phyloP scores from a whole-genome alignment of 2,888 invertebrate species.

The Eupeodes latifasciatus region DNA sequence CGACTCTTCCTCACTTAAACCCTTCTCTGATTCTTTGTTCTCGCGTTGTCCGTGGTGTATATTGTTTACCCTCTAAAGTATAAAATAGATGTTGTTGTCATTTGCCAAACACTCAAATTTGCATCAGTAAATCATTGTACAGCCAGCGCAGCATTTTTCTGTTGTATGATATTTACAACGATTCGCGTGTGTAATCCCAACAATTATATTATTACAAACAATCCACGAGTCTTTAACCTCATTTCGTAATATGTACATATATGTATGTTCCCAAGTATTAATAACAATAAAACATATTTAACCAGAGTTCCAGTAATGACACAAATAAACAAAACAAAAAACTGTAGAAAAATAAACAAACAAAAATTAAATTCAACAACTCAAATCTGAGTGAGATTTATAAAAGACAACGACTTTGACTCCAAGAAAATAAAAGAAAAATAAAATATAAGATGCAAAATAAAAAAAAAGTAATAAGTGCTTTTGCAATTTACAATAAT shows the following conservation, averaged over 20 bases:
- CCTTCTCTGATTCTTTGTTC: background rate
- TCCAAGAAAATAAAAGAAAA: background rate
- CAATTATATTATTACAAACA: conserved; percentile 68
- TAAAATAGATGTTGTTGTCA: conserved; percentile 5
- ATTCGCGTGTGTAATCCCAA: conserved; percentile 58
- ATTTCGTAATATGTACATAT: conserved; percentile 68
- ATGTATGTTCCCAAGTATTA: conserved; percentile 70
- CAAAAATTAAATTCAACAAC: conserved; percentile 11
- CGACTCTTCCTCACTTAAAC: background rate
- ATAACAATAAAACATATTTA: conserved; percentile 76
- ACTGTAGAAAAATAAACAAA: background rate
- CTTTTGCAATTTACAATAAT: conserved; percentile 67
- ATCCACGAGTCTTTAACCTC: conserved; percentile 75
- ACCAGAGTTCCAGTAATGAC: conserved; percentile 65
- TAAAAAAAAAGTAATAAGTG: conserved; percentile 26
- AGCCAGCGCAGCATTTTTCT: background rate
- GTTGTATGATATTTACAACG: conserved; percentile 42
- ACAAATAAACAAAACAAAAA: conserved; percentile 10
- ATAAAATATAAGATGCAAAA: background rate
- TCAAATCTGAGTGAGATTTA: background rate
- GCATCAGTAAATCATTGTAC: conserved; percentile 38
- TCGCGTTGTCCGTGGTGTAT: background rate
- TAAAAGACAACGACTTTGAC: conserved; percentile 38
- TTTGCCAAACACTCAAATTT: conserved; percentile 24
- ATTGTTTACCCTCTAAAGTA: conserved; percentile 21